Conservation (phyloP, 2,797 vertebrate genomes). For the Clarias platycephalus region DNA sequence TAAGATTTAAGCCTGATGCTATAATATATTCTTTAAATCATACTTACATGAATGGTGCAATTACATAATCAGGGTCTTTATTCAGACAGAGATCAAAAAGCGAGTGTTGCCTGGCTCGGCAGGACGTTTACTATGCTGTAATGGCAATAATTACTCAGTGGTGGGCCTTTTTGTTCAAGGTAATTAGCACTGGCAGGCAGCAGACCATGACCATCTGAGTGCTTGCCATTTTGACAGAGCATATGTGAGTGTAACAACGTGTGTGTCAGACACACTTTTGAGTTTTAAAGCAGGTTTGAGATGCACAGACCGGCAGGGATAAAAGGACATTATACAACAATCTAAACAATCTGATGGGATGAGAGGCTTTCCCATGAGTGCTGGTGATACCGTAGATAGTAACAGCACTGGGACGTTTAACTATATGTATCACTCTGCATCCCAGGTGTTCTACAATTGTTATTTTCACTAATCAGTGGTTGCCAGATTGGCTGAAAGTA, state of each 20-base stretch:
- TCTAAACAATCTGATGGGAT: no score
- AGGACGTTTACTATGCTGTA: slow-evolving; percentile 17
- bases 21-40: background rate
- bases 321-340: background rate
- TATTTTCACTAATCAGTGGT: no score
- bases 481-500: no score
- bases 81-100: background rate
- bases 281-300: slow-evolving; percentile 18
- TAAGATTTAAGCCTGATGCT: background rate
- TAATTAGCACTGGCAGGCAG: slow-evolving; percentile 37
- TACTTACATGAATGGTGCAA: slow-evolving; percentile 4
- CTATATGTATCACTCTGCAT: no score
- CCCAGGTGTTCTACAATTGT: no score
- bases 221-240: slow-evolving; percentile 31
- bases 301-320: background rate
- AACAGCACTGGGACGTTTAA: no score
- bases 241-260: slow-evolving; percentile 14
- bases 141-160: slow-evolving; percentile 37
- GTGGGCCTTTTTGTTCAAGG: slow-evolving; percentile 25
- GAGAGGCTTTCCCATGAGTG: no score
- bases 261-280: slow-evolving; percentile 30
- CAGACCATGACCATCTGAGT: slow-evolving; percentile 35
- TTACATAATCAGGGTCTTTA: slow-evolving; percentile 26
- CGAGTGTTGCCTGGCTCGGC: background rate
- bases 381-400: no score